Conservation (phyloP, 1,140 invertebrate species). For the Zaprionus lachaisei region DNA sequence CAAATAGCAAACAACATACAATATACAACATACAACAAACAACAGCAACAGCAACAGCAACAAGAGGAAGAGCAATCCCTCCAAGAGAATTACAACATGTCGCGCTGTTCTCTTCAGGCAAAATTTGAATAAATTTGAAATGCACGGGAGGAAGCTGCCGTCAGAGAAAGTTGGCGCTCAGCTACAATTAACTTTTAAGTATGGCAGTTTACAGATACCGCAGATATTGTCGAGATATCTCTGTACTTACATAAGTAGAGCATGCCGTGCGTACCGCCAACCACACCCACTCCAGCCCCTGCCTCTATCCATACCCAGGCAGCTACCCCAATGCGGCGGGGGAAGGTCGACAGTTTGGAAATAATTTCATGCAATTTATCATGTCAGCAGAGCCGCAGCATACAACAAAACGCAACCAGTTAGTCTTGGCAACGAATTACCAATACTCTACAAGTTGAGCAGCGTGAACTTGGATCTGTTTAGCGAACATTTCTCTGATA, state of each 20-base stretch:
- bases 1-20: constrained; percentile 41
- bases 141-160: constrained; percentile 42
- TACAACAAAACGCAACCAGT: not conserved
- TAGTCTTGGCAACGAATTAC: constrained; percentile 10
- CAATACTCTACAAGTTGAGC: constrained; percentile 30
- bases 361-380: constrained; percentile 84
- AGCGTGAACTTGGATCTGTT: not conserved
- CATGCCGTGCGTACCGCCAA: not conserved
- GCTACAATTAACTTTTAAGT: constrained; percentile 84
- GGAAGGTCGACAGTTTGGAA: constrained; percentile 59
- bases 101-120: constrained; percentile 61
- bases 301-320: not conserved
- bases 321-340: not conserved
- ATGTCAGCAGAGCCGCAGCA: constrained; percentile 59
- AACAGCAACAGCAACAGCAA: constrained; percentile 8
- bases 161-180: constrained; percentile 58
- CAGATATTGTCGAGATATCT: constrained; percentile 66
- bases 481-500: too few species aligned
- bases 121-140: constrained; percentile 80
- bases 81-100: constrained; percentile 74
- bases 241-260: constrained; percentile 30
- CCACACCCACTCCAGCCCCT: not conserved
- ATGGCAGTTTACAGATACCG: constrained; percentile 78
- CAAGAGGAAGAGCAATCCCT: constrained; percentile 46
- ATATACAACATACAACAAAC: constrained; percentile 20